Conservation (phyloP, 2,797 vertebrate species). For the Agapornis canus region DNA sequence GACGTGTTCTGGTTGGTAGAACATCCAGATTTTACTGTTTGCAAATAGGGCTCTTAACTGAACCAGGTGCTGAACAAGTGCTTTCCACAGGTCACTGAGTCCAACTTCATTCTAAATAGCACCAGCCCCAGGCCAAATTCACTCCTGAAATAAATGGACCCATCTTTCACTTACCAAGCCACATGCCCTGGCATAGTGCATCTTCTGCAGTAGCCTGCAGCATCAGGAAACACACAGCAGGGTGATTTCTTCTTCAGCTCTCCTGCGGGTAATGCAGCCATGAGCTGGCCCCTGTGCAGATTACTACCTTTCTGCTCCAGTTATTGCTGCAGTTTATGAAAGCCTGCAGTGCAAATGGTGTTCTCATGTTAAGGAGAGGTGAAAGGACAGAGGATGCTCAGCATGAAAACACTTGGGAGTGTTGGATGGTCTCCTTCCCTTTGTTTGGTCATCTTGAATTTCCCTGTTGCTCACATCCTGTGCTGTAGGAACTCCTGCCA, state of each 20-base stretch:
- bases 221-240: neutral
- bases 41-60: neutral
- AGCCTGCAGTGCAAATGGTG: neutral
- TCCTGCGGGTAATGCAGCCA: neutral
- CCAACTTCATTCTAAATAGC: conserved; percentile 14
- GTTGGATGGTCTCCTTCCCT: neutral
- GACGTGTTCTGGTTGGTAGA: neutral
- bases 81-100: conserved; percentile 31
- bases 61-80: conserved; percentile 47
- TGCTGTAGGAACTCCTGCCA: neutral
- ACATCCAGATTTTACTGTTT: conserved; percentile 19
- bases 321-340: neutral
- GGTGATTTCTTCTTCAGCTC: neutral
- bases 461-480: neutral
- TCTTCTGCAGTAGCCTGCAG: neutral
- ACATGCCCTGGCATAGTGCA: neutral
- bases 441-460: neutral
- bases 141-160: conserved; percentile 7
- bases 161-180: neutral
- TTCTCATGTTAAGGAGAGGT: neutral
- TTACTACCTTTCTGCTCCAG: conserved; percentile 43
- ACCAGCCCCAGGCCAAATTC: conserved; percentile 26
- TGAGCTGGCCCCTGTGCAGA: neutral
- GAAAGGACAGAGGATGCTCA: neutral
- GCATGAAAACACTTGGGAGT: neutral